Conservation (phyloP, 1,140 invertebrate species). For the Leptinotarsa texana region DNA sequence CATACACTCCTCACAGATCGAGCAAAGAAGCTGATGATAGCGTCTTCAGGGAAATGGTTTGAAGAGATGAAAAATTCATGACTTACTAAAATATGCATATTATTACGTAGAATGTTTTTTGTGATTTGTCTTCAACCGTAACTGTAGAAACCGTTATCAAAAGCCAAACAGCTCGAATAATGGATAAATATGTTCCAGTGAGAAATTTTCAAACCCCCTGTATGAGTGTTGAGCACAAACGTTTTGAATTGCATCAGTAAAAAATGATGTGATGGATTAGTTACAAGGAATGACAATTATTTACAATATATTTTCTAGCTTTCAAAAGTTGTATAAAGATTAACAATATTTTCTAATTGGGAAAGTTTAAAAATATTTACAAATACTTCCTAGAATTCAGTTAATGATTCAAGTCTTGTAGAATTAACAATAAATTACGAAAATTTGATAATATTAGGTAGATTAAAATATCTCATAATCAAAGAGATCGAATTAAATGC, state of each 20-base stretch:
- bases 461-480: constrained; percentile 18
- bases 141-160: no score
- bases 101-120: no score
- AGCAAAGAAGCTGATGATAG: no score
- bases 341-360: constrained; percentile 28
- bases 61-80: no score
- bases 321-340: constrained; percentile 28
- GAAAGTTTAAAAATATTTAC: constrained; percentile 32
- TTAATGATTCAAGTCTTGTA: constrained; percentile 33
- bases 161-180: no score
- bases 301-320: constrained; percentile 25
- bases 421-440: constrained; percentile 31
- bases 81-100: no score
- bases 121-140: no score
- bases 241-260: background rate
- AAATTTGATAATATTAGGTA: constrained; percentile 33
- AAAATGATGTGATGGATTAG: background rate
- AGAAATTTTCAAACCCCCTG: background rate
- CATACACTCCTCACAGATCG: no score
- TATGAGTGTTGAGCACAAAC: background rate
- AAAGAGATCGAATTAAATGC: constrained; percentile 32
- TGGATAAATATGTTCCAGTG: no score
- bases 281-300: constrained; percentile 13
- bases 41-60: no score
- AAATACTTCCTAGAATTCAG: constrained; percentile 23